Evolutionary conservation across 2,888 invertebrate genomes (phyloP), one percentile per base, ranked within the genome.

Genomic region (Petrolisthes manimaculis): DNA sequence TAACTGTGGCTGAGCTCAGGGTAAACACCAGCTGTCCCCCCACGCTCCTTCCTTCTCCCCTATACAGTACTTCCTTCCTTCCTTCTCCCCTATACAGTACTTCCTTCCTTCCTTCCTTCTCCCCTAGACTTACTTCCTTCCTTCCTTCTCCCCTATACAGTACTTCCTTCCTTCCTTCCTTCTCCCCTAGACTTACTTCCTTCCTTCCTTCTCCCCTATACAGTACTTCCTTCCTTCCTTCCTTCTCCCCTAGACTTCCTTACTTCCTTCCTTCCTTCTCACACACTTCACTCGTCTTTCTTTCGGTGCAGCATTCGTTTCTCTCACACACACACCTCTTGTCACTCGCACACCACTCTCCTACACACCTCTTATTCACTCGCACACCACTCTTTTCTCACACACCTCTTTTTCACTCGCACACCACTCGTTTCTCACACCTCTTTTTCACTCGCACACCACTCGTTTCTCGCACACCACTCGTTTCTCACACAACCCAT

Each of bases 1-100:
- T 82, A 82, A 82, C 81, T 67, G n/a, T 9, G 80, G 51, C 81
- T 51, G 61, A 61, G 67, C 67, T 69, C 67, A 24, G 18, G 37
- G 81, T 82, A 61, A 81, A 82, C 81, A 82, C 67, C 67, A 61
- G 12, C 9, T 61, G 1, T 61, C 18, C 61, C 18, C 9, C 9
- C 61, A 61, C 14, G 8, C 14, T 14, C 61, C 6, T 14, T 9
- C 61, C 14, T 61, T 61, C 61, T 61, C 6, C 6, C 61, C 6
- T 61, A 6, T 61, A 9, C 61, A 3, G 12, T 14, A 1, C 18
- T 61, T 61, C 61, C 18, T 14, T 9, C 61, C 6, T 61, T 14
- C 14, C 61, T 14, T 9, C 61, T 9, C 61, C 14, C 14, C 14
- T 9, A 9, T 9, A 61, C 61, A 61, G 6, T 61, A 9, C 61